Evolutionary conservation across 2,113 vertebrate genomes (phyloP), one percentile per base, ranked within the genome.

Genomic region (Caranx ignobilis): DNA sequence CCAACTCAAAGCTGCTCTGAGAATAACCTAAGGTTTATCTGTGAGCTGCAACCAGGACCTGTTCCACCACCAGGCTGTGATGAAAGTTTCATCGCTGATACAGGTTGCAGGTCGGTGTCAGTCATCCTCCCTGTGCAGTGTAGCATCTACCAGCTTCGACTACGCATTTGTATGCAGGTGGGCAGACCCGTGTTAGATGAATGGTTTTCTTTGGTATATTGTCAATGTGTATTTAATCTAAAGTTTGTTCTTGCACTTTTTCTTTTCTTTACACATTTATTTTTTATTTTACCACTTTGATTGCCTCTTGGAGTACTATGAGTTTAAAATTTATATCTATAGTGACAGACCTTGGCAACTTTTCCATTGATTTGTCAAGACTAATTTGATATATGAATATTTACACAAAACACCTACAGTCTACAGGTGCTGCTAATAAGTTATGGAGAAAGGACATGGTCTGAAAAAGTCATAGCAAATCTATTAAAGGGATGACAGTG

Each of bases 111-210:
- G 60, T 31, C 60, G 0, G 66, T 96, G 21, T 62, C 71, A 2
- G 86, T 95, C 43, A 77, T 90, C 26, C 84, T 96, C 18, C 93
- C 94, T 37, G 84, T 87, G 0, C 93, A 94, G 72, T 94, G 93
- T 78, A 95, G 77, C 15, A 91, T 96, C 45, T 60, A 94, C 67
- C 94, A 95, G 75, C 91, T 96, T 37, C 88, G 95, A 7, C 80
- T 95, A 3, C 71, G 70, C 12, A 90, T 95, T 80, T 95, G 91
- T 56, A 84, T 93, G 74, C 56, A 85, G 82, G 91, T 93, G 88
- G 2, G 62, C 5, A 43, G 39, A 31, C 11, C 4, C 9, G 3
- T 2, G 2, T 2, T 45, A 13, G 0, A 32, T 11, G 8, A 59
- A 8, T 5, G 19, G 2, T 2, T 31, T 13, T 59, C 5, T 68